A percentile compares a stretch with the other conserved stretches of the same genome.
Conservation (phyloP, 2,113 vertebrate genomes). For the Odontophorus gujanensis region DNA sequence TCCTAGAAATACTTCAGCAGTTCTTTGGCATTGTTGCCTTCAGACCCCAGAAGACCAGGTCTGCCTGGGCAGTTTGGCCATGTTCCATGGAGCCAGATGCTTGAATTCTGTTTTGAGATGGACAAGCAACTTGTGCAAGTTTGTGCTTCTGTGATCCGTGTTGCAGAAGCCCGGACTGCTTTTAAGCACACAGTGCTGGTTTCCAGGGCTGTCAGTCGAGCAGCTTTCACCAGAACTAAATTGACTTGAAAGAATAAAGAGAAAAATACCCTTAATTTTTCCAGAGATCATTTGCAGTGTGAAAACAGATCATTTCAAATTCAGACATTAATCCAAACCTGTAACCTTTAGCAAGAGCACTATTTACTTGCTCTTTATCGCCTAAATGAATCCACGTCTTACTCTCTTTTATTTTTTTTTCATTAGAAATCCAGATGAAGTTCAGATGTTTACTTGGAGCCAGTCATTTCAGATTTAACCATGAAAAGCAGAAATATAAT, state of each 20-base stretch:
- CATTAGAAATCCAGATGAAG: slow-evolving; percentile 7
- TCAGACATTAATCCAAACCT: slow-evolving; percentile 36
- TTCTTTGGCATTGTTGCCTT: fast-evolving
- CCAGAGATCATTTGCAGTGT: slow-evolving; percentile 23
- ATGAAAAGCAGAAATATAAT: slow-evolving; percentile 52
- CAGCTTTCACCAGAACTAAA: slow-evolving; percentile 37
- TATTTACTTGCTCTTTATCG: slow-evolving; percentile 7
- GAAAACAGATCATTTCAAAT: slow-evolving; percentile 23
- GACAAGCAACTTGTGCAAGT: not conserved
- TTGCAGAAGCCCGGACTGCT: not conserved
- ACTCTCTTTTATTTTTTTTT: not conserved
- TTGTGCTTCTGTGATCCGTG: not conserved
- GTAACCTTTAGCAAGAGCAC: slow-evolving; percentile 22
- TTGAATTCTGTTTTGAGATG: not conserved
- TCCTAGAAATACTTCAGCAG: not conserved
- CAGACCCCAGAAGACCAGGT: not conserved
- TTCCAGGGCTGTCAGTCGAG: slow-evolving; percentile 29
- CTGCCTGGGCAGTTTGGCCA: not conserved
- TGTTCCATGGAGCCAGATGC: not conserved
- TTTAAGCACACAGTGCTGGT: not conserved
- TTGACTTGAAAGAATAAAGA: slow-evolving; percentile 41
- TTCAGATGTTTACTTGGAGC: slow-evolving; percentile 49
- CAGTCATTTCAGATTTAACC: slow-evolving; percentile 38
- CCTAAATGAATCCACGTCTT: not conserved
- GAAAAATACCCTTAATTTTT: slow-evolving; percentile 24